Evolutionary conservation across 1,140 invertebrate species (phyloP), one percentile per base, ranked within the genome.

Genomic region (Gryon sp.): DNA sequence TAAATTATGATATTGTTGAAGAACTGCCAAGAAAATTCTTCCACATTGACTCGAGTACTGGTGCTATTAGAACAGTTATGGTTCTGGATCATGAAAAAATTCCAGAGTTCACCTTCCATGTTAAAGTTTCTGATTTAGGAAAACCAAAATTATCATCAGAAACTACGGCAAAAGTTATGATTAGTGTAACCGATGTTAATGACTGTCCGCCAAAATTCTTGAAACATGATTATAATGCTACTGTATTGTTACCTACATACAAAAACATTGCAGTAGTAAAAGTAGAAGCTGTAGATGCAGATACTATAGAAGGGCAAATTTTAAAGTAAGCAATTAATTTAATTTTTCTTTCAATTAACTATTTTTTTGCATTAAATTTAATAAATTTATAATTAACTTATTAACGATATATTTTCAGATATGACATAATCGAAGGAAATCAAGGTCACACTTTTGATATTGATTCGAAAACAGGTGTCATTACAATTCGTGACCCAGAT

Each of bases 1-100:
- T 98, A 14, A 92, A 93, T 75, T 98, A 94, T 86, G 93, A 95
- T 80, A 97, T 98, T 75, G 89, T 96, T 28, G 95, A 97, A 82
- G 92, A 90, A 69, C 87, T 91, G 70, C 94, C 91, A 5, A 91
- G 90, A 70, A 91, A 91, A 53, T 94, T 93, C 82, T 98, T 98
- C 84, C 92, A 92, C 77, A 94, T 98, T 63, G 96, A 98, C 86
- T 92, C 94, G 1, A 95, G 92, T 65, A 98, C 97, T 6, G 95
- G 97, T 26, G 96, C 96, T 7, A 93, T 99, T 41, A 91, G 93
- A 70, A 95, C 95, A 0, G 91, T 93, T 5, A 91, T 92, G 50
- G 86, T 91, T 2, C 88, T 98, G 30, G 97, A 98, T 87, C 94
- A 95, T 84, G 97, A 99, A 86, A 92, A 90, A 0, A 89, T 91